These are phyloP conservation scores for Chaenogobius annularis DNA, from an alignment of 2,113 vertebrate genomes.

Conservation along the genomic window DNA sequence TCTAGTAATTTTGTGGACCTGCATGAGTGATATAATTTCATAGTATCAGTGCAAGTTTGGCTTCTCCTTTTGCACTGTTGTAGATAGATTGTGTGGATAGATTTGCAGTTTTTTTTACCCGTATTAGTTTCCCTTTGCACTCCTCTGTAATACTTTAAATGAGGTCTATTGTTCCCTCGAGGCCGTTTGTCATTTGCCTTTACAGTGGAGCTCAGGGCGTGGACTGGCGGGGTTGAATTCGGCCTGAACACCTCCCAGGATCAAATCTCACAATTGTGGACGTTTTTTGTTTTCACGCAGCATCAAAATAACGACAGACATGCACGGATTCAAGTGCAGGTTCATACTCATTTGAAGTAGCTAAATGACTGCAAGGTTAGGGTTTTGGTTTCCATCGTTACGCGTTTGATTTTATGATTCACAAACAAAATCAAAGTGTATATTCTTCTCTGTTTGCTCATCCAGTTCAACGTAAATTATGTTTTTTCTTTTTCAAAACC, in stretches of 20 bases:
- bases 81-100: too few relatives aligned
- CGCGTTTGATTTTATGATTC: too few relatives aligned
- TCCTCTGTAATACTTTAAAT: background rate
- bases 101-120: too few relatives aligned
- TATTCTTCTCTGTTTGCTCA: too few relatives aligned
- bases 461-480: too few relatives aligned
- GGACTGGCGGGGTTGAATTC: constrained; percentile 10
- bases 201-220: constrained; percentile 38
- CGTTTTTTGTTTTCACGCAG: background rate
- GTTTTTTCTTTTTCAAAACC: too few relatives aligned
- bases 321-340: background rate
- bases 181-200: constrained; percentile 34
- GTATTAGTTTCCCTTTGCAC: background rate
- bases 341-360: background rate
- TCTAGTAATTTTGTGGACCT: too few relatives aligned
- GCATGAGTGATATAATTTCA: too few relatives aligned
- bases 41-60: background rate
- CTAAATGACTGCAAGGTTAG: background rate
- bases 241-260: constrained; percentile 25
- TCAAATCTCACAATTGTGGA: constrained; percentile 23
- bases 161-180: background rate
- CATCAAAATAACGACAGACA: background rate
- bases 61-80: too few relatives aligned
- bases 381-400: background rate
- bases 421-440: too few relatives aligned